Conservation (phyloP, 2,113 vertebrate genomes). For the Cervus canadensis region DNA sequence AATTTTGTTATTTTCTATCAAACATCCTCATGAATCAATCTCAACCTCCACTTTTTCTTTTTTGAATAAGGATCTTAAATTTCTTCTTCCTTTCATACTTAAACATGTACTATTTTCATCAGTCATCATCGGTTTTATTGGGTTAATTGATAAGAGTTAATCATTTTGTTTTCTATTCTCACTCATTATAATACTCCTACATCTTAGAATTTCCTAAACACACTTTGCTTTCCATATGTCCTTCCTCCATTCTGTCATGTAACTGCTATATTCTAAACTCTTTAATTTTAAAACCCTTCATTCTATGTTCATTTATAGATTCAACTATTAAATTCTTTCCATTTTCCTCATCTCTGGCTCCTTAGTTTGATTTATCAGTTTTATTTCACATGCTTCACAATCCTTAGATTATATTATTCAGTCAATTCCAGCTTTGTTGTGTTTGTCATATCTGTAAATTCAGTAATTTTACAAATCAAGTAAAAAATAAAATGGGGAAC, state of each 20-base stretch:
- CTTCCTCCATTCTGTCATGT: background rate
- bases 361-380: background rate
- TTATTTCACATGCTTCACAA: background rate
- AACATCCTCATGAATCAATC: background rate
- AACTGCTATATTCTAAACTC: background rate
- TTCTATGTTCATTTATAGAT: background rate
- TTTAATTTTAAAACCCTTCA: background rate
- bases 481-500: background rate
- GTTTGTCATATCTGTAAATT: background rate
- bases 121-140: background rate
- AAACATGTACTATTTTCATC: background rate
- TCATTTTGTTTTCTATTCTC: background rate
- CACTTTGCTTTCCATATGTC: background rate
- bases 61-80: background rate
- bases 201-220: background rate
- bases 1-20: background rate
- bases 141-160: background rate
- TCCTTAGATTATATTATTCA: background rate
- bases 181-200: background rate
- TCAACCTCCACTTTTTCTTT: background rate
- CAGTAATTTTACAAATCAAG: background rate
- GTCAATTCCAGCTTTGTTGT: background rate
- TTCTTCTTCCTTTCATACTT: background rate
- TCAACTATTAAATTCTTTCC: background rate
- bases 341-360: background rate